Conservation (phyloP, 1,140 invertebrate genomes). For the Phthorimaea operculella region DNA sequence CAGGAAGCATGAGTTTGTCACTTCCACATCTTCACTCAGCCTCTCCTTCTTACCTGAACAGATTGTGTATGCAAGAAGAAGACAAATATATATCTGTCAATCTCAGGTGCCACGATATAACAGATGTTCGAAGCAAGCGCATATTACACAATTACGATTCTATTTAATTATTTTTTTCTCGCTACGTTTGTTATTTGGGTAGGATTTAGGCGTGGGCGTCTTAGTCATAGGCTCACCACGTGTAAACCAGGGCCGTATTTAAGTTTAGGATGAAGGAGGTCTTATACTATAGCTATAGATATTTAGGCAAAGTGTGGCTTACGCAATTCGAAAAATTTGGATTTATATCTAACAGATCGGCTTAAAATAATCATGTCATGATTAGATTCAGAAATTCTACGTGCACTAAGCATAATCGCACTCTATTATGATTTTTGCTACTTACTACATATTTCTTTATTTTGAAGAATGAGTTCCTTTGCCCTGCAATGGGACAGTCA, state of each 20-base stretch:
- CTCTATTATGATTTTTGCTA: no score
- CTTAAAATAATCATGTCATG: no score
- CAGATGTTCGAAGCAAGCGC: conserved; percentile 58
- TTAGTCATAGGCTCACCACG: conserved; percentile 14
- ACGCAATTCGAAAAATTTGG: no score
- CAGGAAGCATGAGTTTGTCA: conserved; percentile 66
- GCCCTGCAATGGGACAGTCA: no score
- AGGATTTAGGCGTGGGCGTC: conserved; percentile 45
- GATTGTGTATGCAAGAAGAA: conserved; percentile 19
- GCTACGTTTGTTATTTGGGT: conserved; percentile 37
- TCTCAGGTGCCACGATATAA: conserved; percentile 66
- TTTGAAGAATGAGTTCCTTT: no score
- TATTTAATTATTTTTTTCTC: conserved; percentile 64
- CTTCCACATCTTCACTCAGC: conserved; percentile 47
- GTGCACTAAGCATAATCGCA: no score
- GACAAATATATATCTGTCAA: conserved; percentile 24
- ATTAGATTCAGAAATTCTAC: no score
- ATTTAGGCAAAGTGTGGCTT: no score
- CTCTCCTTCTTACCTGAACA: conserved; percentile 29
- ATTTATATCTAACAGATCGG: no score
- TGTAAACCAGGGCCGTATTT: neutral
- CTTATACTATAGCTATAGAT: no score
- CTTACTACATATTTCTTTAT: no score
- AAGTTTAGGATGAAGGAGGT: neutral
- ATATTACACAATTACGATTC: conserved; percentile 66